Percentiles rank a stretch among this genome's conserved stretches.
Evolutionary conservation across 2,113 vertebrate species (phyloP).

Genomic region (Anser brachyrhynchus): DNA sequence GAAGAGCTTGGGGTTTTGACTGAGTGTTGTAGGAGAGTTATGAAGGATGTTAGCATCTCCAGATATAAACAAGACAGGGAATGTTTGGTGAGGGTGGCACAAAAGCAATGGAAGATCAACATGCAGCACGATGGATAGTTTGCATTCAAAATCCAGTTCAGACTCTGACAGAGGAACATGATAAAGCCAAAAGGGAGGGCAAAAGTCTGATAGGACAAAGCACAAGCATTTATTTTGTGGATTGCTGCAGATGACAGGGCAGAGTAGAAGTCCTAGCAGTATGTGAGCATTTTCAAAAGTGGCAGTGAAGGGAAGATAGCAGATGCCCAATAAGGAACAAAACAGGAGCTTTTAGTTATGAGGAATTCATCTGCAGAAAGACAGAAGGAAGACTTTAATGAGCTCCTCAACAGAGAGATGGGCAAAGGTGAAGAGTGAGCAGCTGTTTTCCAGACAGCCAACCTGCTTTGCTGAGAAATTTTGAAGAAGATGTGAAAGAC

Average conservation of each 20-base stretch:
- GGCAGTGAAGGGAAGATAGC: not conserved
- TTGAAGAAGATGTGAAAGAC: not conserved
- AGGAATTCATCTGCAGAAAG: conserved; percentile 29
- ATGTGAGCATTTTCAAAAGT: conserved; percentile 30
- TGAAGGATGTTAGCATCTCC: not conserved
- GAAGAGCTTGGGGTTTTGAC: not conserved
- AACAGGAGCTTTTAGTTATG: conserved; percentile 32
- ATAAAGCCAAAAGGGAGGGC: not conserved
- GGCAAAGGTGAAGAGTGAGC: conserved; percentile 49
- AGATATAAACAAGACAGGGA: not conserved
- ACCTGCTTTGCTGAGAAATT: not conserved
- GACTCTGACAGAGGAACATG: not conserved
- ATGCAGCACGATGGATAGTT: not conserved
- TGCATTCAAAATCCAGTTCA: conserved; percentile 3
- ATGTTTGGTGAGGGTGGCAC: not conserved
- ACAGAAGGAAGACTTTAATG: conserved; percentile 42
- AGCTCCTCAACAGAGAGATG: conserved; percentile 45
- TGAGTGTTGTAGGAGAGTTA: not conserved
- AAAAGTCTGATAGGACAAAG: conserved; percentile 3
- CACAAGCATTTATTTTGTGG: conserved; percentile 19
- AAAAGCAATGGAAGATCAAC: conserved; percentile 15
- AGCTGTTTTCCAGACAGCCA: not conserved
- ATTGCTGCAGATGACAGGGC: not conserved
- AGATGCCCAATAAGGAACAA: not conserved
- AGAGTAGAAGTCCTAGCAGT: conserved; percentile 27